phyloP scores from a whole-genome alignment of 2,888 invertebrate genomes.

The Piscicola geometra region DNA sequence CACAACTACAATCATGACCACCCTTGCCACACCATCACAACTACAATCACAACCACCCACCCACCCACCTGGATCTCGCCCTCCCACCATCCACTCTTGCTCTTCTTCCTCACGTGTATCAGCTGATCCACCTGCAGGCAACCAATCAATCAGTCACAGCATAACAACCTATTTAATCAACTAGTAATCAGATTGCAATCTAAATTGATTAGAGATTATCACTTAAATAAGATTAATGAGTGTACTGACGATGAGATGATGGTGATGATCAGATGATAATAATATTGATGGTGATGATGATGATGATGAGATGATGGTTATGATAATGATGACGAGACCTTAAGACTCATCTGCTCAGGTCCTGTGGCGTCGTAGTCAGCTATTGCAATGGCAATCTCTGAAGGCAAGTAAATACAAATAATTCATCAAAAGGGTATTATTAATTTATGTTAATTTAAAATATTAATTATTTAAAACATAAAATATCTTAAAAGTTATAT shows the following conservation, averaged over 20 bases:
- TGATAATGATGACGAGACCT: neutral
- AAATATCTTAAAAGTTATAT: too few relatives aligned
- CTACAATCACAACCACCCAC: neutral
- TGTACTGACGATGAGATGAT: neutral
- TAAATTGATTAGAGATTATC: neutral
- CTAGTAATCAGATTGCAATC: too few relatives aligned
- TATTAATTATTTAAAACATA: too few relatives aligned
- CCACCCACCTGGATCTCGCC: conserved; percentile 79
- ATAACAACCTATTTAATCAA: too few relatives aligned
- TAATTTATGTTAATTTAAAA: neutral
- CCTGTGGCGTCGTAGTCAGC: conserved; percentile 86
- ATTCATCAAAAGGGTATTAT: too few relatives aligned
- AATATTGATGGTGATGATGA: too few relatives aligned
- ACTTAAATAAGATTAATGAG: neutral
- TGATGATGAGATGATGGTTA: neutral
- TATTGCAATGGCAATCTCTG: conserved; percentile 86
- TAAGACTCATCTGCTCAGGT: conserved; percentile 79
- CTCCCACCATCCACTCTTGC: conserved; percentile 98
- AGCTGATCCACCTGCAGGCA: conserved; percentile 83
- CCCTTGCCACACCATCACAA: too few relatives aligned
- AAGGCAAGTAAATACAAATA: neutral
- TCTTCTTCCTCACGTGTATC: conserved; percentile 91
- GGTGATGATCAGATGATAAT: neutral
- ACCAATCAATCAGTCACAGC: too few relatives aligned
- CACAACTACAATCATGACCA: too few relatives aligned